Conservation (phyloP, 2,113 vertebrate species). For the Apaloderma vittatum region DNA sequence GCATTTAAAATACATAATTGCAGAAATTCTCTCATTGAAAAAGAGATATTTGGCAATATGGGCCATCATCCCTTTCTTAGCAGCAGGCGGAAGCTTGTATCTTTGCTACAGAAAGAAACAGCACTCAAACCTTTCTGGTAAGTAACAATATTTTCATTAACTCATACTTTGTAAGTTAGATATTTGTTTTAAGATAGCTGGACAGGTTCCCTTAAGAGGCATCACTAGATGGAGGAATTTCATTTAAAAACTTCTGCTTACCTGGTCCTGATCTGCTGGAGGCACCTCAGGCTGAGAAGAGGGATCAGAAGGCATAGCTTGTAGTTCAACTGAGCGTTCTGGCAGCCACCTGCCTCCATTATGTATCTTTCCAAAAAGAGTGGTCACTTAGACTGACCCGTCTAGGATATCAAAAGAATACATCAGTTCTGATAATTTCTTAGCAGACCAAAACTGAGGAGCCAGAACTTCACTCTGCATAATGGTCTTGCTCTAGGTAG, state of each 20-base stretch:
- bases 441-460: not conserved
- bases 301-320: not conserved
- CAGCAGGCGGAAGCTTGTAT: not conserved
- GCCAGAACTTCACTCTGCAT: not conserved
- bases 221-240: not conserved
- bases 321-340: not conserved
- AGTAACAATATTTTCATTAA: not conserved
- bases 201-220: no score
- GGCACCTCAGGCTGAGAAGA: not conserved
- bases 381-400: not conserved
- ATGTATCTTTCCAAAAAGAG: not conserved
- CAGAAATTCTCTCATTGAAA: not conserved
- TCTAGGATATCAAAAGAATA: not conserved
- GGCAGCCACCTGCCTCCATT: not conserved
- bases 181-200: not conserved
- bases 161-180: not conserved
- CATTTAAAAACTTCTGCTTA: not conserved
- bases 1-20: not conserved
- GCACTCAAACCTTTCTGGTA: not conserved
- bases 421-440: not conserved
- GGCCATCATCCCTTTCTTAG: not conserved
- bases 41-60: not conserved
- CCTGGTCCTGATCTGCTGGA: not conserved
- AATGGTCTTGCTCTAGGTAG: not conserved
- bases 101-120: conserved; percentile 3